Conservation (phyloP, 2,113 vertebrate genomes). For the Polypterus senegalus region DNA sequence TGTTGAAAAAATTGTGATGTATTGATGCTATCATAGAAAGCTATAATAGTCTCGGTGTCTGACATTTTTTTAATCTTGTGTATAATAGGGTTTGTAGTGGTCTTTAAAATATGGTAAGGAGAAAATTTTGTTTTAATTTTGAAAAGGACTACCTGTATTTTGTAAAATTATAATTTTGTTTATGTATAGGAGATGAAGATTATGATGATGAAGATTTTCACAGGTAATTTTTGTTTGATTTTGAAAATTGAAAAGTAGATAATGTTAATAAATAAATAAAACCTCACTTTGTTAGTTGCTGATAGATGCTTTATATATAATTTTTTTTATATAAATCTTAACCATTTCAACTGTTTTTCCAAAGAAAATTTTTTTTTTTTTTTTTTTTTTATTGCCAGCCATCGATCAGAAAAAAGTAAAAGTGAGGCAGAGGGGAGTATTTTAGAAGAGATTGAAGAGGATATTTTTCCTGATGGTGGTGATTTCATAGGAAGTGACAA, state of each 20-base stretch:
- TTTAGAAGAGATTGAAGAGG: conserved; percentile 79
- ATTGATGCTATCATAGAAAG: too few species aligned
- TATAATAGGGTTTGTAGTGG: too few species aligned
- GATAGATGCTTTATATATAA: not conserved
- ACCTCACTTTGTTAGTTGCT: too few species aligned
- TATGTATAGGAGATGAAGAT: conserved; percentile 62
- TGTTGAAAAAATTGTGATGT: too few species aligned
- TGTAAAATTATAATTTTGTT: conserved; percentile 12
- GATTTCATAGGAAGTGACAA: conserved; percentile 62
- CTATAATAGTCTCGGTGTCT: too few species aligned
- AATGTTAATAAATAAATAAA: too few species aligned
- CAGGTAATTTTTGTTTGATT: conserved; percentile 50
- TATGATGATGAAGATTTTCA: conserved; percentile 87
- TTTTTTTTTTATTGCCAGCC: conserved; percentile 44
- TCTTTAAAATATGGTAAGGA: too few species aligned
- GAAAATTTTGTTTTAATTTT: too few species aligned
- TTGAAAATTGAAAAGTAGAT: too few species aligned
- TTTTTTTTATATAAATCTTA: not conserved
- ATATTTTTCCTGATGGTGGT: conserved; percentile 66
- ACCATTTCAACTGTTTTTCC: not conserved
- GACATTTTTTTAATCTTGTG: too few species aligned
- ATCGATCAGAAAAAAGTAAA: conserved; percentile 66
- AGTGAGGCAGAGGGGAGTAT: conserved; percentile 65
- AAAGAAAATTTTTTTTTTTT: not conserved
- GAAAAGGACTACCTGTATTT: not conserved